A percentile compares a stretch with the other conserved stretches of the same genome.
phyloP scores from a whole-genome alignment of 2,113 vertebrate species.

The human (Homo sapiens) region GRCh38 chr5:8152001-8152500 shows the following conservation, averaged over 20 bases:
- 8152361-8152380: neutral
- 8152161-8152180: neutral
- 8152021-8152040: too few species aligned
- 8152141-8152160: accelerated
- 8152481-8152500: neutral
- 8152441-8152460: neutral
- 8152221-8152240: neutral
- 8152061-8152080: neutral
- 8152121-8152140: neutral
- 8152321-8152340: neutral
- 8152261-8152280: neutral
- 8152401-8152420: neutral
- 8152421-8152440: neutral
- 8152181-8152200: neutral
- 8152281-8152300: accelerated
- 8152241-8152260: neutral
- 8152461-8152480: neutral
- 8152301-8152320: accelerated
- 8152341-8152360: neutral
- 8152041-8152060: neutral
- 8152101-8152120: neutral
- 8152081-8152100: too few species aligned
- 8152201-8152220: neutral
- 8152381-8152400: neutral
- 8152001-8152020: too few species aligned